Evolutionary conservation across 2,113 vertebrate species (phyloP), one percentile per base, ranked within the genome.

Genomic region (Megaptera novaeangliae): DNA sequence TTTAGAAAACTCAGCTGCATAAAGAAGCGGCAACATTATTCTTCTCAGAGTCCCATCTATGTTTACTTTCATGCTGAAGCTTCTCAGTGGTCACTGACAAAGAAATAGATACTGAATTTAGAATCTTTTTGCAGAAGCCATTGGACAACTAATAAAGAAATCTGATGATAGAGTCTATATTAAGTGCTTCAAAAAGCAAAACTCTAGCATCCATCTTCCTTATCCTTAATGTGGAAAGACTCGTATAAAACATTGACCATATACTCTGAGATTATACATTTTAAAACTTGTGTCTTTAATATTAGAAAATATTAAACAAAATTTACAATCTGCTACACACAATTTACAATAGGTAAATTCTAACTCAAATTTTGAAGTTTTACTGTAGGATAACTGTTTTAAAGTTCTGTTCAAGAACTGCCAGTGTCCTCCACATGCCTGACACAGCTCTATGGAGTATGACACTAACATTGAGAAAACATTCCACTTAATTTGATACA

Each of bases 1-100:
- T 96, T 96, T 94, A 97, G 94, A 82, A 94, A 96, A 92, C n/a
- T 84, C 92, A 87, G 36, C 71, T 97, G 74, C 80, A n/a, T 86
- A 63, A 93, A 71, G 44, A 88, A 31, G 18, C 81, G 72, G 21
- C 61, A 41, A 23, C 44, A 59, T 78, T 49, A 49, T 95, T 86
- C 74, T 93, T 89, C 91, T 95, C 71, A 8, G 69, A 71, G 44
- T 44, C 71, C 41, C 59, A 34, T 85, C 44, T 86, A 5, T 87
- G 78, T 89, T 96, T 89, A n/a, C 93, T 64, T 93, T 80, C 84
- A 87, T 15, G 29, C 69, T 77, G 36, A 13, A 90, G 36, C 49
- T 46, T 69, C 69, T 89, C 55, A 31, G 0, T 72, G 69, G 87
- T 57, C 88, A 78, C 34, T 82, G 59, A 89, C 29, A 52, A 75